Evolutionary conservation across 1,140 invertebrate genomes (phyloP).

Genomic region (Heliconius melpomene): DNA sequence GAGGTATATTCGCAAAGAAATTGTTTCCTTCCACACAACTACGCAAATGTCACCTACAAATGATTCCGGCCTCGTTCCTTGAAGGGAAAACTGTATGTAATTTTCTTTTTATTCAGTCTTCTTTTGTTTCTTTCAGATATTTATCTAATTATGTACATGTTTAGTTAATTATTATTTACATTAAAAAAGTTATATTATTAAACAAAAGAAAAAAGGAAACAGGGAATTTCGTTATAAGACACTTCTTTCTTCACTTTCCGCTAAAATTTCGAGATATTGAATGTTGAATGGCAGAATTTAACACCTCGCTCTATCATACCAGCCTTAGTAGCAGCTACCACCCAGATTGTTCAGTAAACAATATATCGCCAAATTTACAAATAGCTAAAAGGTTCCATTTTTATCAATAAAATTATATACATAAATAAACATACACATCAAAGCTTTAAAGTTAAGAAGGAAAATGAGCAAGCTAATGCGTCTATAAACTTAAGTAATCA

Average conservation of each 20-base stretch:
- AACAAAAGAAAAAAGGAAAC: no score
- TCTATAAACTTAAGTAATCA: not conserved
- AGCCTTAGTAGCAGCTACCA: no score
- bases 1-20: slow-evolving; percentile 13
- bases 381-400: not conserved
- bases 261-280: no score
- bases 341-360: no score
- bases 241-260: no score
- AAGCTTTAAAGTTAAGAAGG: not conserved
- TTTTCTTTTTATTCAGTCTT: not conserved
- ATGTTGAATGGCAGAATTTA: no score
- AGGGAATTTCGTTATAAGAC: no score
- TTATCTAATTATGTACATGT: no score
- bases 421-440: not conserved
- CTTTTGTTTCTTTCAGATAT: not conserved
- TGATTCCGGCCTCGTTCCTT: slow-evolving; percentile 13
- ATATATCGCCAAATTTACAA: no score
- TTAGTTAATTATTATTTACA: no score
- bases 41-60: slow-evolving; percentile 20
- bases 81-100: not conserved
- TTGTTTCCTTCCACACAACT: slow-evolving; percentile 27
- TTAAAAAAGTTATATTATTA: no score
- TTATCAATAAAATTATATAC: not conserved
- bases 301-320: no score
- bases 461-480: not conserved